Percentiles rank a stretch among this genome's conserved stretches.
phyloP scores from a whole-genome alignment of 1,140 invertebrate genomes.

The Calephelis virginiensis region DNA sequence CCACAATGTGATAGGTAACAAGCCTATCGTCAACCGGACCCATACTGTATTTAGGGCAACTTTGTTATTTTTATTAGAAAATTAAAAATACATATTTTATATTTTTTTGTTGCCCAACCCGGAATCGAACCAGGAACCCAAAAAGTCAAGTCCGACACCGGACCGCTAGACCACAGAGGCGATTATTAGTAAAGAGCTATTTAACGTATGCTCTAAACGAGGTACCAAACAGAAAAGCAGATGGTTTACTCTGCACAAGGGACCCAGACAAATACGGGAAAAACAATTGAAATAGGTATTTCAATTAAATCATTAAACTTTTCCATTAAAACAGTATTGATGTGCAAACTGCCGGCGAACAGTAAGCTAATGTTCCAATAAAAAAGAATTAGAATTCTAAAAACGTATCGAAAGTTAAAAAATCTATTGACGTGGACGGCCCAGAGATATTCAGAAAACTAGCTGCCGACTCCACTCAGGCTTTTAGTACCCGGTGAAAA shows the following conservation, averaged over 20 bases:
- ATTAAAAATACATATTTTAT: too few relatives aligned
- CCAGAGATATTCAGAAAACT: conserved; percentile 21
- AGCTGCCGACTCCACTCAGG: conserved; percentile 18
- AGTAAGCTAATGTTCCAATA: background rate
- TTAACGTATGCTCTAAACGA: background rate
- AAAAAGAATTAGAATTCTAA: conserved; percentile 16
- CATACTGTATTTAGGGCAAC: too few relatives aligned
- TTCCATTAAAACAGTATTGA: conserved; percentile 5
- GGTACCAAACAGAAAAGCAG: too few relatives aligned
- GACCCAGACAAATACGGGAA: too few relatives aligned
- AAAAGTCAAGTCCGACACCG: too few relatives aligned
- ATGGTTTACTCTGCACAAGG: too few relatives aligned
- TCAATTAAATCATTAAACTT: background rate
- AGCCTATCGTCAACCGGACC: too few relatives aligned
- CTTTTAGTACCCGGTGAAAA: conserved; percentile 22
- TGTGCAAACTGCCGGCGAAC: background rate
- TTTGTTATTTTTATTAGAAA: too few relatives aligned
- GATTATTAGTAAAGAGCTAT: background rate
- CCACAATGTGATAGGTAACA: too few relatives aligned
- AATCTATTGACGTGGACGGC: conserved; percentile 24
- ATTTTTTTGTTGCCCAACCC: too few relatives aligned
- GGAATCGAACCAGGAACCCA: too few relatives aligned
- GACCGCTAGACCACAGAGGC: too few relatives aligned
- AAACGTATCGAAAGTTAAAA: conserved; percentile 28
- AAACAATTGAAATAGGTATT: background rate